phyloP scores from a whole-genome alignment of 2,113 vertebrate genomes.

The Vidua chalybeata region DNA sequence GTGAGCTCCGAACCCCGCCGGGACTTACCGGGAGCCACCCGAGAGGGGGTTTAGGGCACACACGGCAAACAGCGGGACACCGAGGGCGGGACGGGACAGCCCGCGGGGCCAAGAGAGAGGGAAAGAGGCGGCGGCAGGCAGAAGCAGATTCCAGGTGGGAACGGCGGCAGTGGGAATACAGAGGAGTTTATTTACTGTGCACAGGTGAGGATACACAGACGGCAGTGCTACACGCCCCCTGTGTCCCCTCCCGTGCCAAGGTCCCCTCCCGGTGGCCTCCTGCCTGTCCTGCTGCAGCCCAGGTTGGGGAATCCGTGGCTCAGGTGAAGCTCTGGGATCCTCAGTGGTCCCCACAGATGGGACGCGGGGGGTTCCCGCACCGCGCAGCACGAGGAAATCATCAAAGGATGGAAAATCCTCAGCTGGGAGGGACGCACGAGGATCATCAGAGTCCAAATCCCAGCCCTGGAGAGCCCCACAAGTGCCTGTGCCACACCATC shows the following conservation, averaged over 20 bases:
- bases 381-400: not conserved
- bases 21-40: not conserved
- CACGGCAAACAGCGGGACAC: not conserved
- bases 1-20: not conserved
- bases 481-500: fast-evolving
- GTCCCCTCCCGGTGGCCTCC: not conserved
- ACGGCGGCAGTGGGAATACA: not conserved
- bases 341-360: fast-evolving
- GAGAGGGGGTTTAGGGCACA: not conserved
- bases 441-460: too few species aligned
- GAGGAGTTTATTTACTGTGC: not conserved
- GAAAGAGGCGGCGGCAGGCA: not conserved
- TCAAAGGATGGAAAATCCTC: not conserved
- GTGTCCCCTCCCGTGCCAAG: not conserved
- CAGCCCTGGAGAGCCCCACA: not conserved
- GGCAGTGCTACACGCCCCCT: not conserved
- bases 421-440: not conserved
- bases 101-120: not conserved
- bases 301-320: fast-evolving
- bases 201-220: not conserved
- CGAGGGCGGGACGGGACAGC: not conserved
- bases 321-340: not conserved
- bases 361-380: fast-evolving
- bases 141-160: slow-evolving; percentile 40
- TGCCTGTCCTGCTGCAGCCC: not conserved